Percentiles rank a stretch among this genome's conserved stretches.
Evolutionary conservation across 2,113 vertebrate genomes (phyloP).

Genomic region (Vulpes vulpes): DNA sequence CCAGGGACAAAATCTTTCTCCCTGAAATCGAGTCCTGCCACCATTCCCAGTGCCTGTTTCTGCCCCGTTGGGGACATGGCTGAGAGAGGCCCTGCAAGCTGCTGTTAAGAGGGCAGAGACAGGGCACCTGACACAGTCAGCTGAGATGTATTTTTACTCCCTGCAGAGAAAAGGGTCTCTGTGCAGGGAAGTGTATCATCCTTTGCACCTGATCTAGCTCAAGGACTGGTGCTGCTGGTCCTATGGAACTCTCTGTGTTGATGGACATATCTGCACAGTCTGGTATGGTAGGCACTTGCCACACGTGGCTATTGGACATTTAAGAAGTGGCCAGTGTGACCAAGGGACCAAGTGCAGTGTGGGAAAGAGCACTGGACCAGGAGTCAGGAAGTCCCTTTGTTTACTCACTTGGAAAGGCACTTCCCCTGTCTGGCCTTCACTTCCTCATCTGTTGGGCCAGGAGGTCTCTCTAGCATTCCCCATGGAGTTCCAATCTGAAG

Average conservation of each 20-base stretch:
- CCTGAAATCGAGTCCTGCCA: background rate
- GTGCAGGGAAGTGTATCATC: background rate
- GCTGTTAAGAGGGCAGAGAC: background rate
- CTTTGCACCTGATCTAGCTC: background rate
- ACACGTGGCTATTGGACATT: background rate
- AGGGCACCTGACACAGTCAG: background rate
- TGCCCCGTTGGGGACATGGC: background rate
- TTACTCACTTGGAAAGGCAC: slow-evolving; percentile 58
- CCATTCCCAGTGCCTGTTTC: background rate
- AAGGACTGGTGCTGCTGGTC: background rate
- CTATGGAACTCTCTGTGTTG: background rate
- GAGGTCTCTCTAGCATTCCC: background rate
- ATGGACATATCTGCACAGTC: background rate
- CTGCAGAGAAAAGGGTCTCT: background rate
- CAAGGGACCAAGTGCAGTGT: background rate
- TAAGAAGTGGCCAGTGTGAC: background rate
- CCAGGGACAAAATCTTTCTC: background rate
- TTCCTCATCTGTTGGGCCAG: slow-evolving; percentile 25
- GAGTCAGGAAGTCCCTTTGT: slow-evolving; percentile 38
- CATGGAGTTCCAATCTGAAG: background rate
- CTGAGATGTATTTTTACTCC: background rate
- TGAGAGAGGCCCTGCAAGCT: background rate
- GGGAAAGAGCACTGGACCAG: background rate
- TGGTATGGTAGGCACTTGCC: background rate
- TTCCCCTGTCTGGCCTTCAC: slow-evolving; percentile 42